phyloP scores from a whole-genome alignment of 2,888 invertebrate genomes.

The Parthenolecanium corni region DNA sequence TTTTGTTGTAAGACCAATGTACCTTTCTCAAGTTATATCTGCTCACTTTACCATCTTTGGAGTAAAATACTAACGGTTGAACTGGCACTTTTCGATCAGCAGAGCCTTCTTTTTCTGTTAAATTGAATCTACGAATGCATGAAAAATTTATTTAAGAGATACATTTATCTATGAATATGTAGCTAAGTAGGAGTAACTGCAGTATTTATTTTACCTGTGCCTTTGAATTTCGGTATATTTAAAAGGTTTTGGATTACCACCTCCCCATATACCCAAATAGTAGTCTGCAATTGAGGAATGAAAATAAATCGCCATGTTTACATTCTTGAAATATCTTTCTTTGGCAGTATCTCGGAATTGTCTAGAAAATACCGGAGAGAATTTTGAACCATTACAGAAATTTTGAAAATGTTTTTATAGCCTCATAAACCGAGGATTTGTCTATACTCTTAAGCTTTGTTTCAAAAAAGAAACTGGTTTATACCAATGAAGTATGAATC shows the following conservation, averaged over 20 bases:
- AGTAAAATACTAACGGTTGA: slow-evolving; percentile 81
- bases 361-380: slow-evolving; percentile 38
- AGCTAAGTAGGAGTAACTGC: neutral
- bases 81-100: slow-evolving; percentile 90
- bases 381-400: too few relatives aligned
- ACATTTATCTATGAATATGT: neutral
- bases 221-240: slow-evolving; percentile 94
- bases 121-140: slow-evolving; percentile 53
- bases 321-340: slow-evolving; percentile 92
- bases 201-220: slow-evolving; percentile 48
- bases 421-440: too few relatives aligned
- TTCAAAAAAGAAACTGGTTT: too few relatives aligned
- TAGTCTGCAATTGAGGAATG: slow-evolving; percentile 98
- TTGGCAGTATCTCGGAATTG: slow-evolving; percentile 90
- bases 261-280: slow-evolving; percentile 93
- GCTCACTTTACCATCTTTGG: slow-evolving; percentile 76
- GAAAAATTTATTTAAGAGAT: neutral
- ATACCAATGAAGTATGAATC: too few relatives aligned
- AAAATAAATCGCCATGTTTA: slow-evolving; percentile 92
- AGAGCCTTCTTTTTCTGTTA: slow-evolving; percentile 76
- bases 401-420: too few relatives aligned
- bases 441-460: too few relatives aligned
- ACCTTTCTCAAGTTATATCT: slow-evolving; percentile 92
- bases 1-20: too few relatives aligned
- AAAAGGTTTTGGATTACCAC: slow-evolving; percentile 86